These are phyloP conservation scores for Chironomus riparius DNA, from an alignment of 2,888 invertebrate species.

Conservation along the genomic window DNA sequence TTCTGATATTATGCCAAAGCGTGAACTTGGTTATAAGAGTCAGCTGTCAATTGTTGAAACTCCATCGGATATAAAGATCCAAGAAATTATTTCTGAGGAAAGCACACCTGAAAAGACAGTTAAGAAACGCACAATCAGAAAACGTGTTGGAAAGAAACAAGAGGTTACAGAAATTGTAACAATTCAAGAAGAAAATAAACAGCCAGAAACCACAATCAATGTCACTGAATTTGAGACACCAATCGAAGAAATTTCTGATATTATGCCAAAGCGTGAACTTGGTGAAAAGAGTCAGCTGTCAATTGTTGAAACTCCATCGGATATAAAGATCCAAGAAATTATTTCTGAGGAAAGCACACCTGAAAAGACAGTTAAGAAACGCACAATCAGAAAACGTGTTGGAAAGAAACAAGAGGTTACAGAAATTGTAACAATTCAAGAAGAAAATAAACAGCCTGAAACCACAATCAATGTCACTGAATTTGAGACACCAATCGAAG, in stretches of 20 bases:
- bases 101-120: neutral
- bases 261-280: neutral
- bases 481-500: neutral
- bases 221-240: neutral
- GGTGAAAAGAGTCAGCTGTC: neutral
- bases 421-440: neutral
- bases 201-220: neutral
- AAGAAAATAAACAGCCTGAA: neutral
- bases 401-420: neutral
- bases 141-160: neutral
- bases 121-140: neutral
- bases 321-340: neutral
- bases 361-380: neutral
- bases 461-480: neutral
- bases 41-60: neutral
- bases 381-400: neutral
- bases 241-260: neutral
- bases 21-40: neutral
- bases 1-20: neutral
- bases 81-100: neutral
- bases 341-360: neutral
- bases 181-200: neutral
- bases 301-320: neutral
- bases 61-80: neutral
- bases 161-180: neutral